Evolutionary conservation across 2,888 invertebrate species (phyloP), one percentile per base, ranked within the genome.

Genomic region (Orthosia gracilis): DNA sequence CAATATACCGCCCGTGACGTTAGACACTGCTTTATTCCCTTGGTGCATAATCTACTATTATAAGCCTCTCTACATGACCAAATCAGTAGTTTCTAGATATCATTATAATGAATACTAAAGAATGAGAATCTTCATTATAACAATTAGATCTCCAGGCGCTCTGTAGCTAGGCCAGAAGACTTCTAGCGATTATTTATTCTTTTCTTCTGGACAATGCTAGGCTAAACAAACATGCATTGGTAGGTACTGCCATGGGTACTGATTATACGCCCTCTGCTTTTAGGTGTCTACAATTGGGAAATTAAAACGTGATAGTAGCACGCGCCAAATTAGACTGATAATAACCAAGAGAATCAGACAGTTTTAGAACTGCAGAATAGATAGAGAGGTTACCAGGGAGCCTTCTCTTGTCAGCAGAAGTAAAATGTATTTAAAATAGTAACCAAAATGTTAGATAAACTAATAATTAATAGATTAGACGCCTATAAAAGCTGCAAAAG

Each of bases 221-320:
- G 52, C 45, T 54, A 59, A 62, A 74, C 50, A 61, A 69, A 73
- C 15, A 67, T 63, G 55, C 31, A 54, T 63, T 47, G n/a, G 55
- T 40, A 9, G 40, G 40, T 40, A 40, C 40, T 40, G 40, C 40
- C 40, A 31, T 3, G 9, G 40, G 40, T 21, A 23, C 52, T 65
- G 59, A 52, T 64, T 62, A 76, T 57, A 50, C 62, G 31, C 49
- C 52, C 57, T 59, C 31, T 69, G 21, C 65, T 70, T 73, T 82
- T 78, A 80, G 73, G 83, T 75, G 76, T 75, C 52, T 63, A 21
- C 50, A 68, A 69, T 75, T 73, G n/a, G 55, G 54, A 73, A 84
- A 86, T 76, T 82, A 80, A 77, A 73, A 78, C 73, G 21, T 67
- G 63, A 52, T 59, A 82, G 68, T 78, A 74, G 78, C 71, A 73